Evolutionary conservation across 53 echinoderm and acorn worm genomes (phyloP).

Genomic region (Glandiceps talaboti): DNA sequence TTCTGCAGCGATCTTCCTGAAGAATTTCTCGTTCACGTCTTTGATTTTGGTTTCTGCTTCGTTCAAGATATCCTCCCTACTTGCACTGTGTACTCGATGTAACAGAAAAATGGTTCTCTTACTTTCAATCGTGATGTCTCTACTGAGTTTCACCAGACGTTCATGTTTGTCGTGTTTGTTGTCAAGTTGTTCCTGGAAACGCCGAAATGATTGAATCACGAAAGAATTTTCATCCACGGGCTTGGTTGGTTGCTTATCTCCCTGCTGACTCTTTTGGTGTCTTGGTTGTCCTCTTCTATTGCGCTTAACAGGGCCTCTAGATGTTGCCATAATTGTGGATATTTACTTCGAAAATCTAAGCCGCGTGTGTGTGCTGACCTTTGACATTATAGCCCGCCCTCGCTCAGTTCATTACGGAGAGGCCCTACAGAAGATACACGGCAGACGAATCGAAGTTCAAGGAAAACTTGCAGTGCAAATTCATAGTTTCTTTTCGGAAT

Average conservation of each 20-base stretch:
- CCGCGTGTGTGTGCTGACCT: too few species aligned
- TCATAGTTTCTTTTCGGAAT: too few species aligned
- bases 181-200: slow-evolving; percentile 65
- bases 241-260: too few species aligned
- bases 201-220: background rate
- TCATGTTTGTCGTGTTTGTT: slow-evolving; percentile 82
- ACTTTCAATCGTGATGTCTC: slow-evolving; percentile 98
- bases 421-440: too few species aligned
- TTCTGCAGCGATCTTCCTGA: slow-evolving; percentile 27
- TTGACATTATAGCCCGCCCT: too few species aligned
- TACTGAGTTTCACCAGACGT: slow-evolving; percentile 78
- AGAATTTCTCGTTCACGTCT: slow-evolving; percentile 21
- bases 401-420: too few species aligned
- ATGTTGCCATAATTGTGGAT: background rate
- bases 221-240: background rate
- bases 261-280: too few species aligned
- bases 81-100: slow-evolving; percentile 30
- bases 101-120: slow-evolving; percentile 87
- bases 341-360: too few species aligned
- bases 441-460: too few species aligned
- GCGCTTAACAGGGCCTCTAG: background rate
- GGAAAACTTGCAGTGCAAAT: too few species aligned
- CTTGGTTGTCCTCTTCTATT: background rate
- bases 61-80: slow-evolving; percentile 23
- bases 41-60: slow-evolving; percentile 63